A percentile compares a stretch with the other conserved stretches of the same genome.
Conservation (phyloP, 2,888 invertebrate species). For the Mythimna pallens region DNA sequence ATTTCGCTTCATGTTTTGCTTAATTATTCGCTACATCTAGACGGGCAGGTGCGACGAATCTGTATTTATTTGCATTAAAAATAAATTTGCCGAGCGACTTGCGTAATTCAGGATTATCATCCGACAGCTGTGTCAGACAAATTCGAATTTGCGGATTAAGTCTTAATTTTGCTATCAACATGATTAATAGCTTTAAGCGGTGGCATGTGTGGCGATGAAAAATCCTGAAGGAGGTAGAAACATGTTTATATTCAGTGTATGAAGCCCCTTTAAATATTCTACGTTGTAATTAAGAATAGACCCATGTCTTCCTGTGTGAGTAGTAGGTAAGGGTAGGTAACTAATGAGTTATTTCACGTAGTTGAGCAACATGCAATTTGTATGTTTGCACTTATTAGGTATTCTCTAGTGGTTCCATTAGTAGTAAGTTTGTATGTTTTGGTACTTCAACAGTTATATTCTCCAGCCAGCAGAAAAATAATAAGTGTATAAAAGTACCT, state of each 20-base stretch:
- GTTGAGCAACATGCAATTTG: constrained; percentile 19
- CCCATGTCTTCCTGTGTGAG: constrained; percentile 41
- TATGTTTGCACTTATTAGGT: constrained; percentile 25
- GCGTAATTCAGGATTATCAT: constrained; percentile 86
- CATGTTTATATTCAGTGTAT: constrained; percentile 36
- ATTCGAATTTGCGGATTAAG: constrained; percentile 84
- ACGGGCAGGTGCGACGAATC: constrained; percentile 88
- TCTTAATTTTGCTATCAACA: constrained; percentile 82
- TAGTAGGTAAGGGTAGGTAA: constrained; percentile 34
- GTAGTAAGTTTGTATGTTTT: not conserved
- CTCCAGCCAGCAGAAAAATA: not conserved
- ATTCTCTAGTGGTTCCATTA: not conserved
- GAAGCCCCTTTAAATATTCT: constrained; percentile 26
- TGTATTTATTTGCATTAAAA: constrained; percentile 90
- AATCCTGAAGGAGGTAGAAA: constrained; percentile 47
- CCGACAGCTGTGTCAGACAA: constrained; percentile 86
- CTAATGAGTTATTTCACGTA: constrained; percentile 45
- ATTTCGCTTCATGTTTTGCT: constrained; percentile 86
- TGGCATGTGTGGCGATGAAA: constrained; percentile 62
- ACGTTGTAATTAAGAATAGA: constrained; percentile 42
- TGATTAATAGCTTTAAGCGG: constrained; percentile 77
- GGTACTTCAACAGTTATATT: not conserved
- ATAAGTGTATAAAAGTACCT: too few relatives aligned
- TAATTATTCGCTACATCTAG: constrained; percentile 87
- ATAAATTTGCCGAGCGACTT: constrained; percentile 85